Percentiles rank a stretch among this genome's conserved stretches.
These are phyloP conservation scores for Anser cygnoides DNA, from an alignment of 2,113 vertebrate species.

Conservation along the genomic window DNA sequence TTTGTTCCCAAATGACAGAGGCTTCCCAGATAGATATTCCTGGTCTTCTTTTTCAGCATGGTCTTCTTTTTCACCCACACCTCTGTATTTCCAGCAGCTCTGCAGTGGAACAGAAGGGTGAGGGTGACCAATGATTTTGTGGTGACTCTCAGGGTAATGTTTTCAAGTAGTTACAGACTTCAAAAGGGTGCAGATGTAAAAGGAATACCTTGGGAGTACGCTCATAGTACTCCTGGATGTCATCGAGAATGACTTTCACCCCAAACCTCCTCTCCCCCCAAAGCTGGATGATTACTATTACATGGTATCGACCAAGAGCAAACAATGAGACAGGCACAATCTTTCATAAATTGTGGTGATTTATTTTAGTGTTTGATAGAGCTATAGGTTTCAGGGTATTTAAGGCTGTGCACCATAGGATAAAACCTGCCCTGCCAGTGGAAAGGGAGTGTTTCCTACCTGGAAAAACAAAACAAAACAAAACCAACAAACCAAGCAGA, in stretches of 20 bases:
- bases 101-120: not conserved
- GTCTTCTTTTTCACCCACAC: not conserved
- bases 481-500: not conserved
- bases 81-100: not conserved
- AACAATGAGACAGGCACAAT: not conserved
- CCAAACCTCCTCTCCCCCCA: not conserved
- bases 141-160: not conserved
- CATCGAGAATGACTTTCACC: not conserved
- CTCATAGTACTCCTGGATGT: fast-evolving
- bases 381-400: not conserved
- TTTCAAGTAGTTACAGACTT: not conserved
- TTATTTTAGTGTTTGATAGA: not conserved
- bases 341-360: not conserved
- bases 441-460: conserved; percentile 31
- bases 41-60: not conserved
- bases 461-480: not conserved
- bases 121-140: not conserved
- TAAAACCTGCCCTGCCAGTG: conserved; percentile 33
- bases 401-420: not conserved
- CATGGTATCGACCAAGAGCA: fast-evolving
- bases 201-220: not conserved
- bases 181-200: not conserved
- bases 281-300: not conserved
- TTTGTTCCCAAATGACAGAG: fast-evolving
- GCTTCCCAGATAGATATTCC: not conserved